Evolutionary conservation across 2,797 vertebrate species (phyloP).

Genomic region (Anas bahamensis): DNA sequence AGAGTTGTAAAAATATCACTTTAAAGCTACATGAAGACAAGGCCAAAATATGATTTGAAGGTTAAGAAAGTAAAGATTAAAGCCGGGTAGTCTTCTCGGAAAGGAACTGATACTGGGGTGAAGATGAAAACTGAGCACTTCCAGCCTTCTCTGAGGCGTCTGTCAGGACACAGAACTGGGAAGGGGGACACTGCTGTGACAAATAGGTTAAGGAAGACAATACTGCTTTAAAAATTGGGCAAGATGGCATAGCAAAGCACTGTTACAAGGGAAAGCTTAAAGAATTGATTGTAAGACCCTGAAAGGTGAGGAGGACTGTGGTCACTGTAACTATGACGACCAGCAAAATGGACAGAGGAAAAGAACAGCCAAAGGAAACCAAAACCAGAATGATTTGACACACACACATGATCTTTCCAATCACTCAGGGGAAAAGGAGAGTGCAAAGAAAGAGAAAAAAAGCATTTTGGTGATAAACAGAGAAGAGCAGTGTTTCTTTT

Average conservation of each 20-base stretch:
- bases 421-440: conserved; percentile 36
- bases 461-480: neutral
- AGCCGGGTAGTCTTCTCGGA: neutral
- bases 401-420: conserved; percentile 21
- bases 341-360: conserved; percentile 36
- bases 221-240: neutral
- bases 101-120: neutral
- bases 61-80: neutral
- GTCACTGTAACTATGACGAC: conserved; percentile 57
- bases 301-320: conserved; percentile 14
- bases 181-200: neutral
- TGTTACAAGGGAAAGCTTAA: neutral
- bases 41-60: neutral
- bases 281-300: conserved; percentile 8
- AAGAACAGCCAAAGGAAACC: conserved; percentile 26
- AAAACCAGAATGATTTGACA: conserved; percentile 36
- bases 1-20: neutral
- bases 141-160: neutral
- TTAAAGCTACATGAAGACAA: neutral
- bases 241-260: neutral
- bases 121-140: neutral
- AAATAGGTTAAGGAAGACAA: neutral
- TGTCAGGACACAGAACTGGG: neutral
- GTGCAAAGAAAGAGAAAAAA: conserved; percentile 16
- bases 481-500: neutral